Conservation (phyloP, 1,140 invertebrate genomes). For the Caligus rogercresseyi region DNA sequence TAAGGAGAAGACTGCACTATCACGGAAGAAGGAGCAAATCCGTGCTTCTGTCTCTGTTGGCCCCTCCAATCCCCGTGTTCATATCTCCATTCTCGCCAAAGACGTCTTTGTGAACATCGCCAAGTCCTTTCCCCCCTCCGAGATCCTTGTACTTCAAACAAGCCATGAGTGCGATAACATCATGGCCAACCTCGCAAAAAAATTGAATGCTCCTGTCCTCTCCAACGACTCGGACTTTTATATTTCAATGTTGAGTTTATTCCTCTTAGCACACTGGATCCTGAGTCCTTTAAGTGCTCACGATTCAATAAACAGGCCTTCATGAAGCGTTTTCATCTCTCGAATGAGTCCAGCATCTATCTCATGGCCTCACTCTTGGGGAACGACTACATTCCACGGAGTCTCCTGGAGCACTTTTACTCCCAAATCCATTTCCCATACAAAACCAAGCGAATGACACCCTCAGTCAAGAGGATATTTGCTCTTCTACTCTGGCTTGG, state of each 20-base stretch:
- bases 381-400: neutral
- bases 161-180: neutral
- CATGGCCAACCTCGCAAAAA: neutral
- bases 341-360: neutral
- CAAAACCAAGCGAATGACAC: neutral
- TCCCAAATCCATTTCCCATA: neutral
- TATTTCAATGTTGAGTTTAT: constrained; percentile 5
- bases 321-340: neutral
- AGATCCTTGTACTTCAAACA: neutral
- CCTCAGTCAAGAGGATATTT: neutral
- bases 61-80: neutral
- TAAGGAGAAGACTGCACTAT: neutral
- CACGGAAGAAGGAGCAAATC: neutral
- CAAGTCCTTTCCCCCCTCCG: neutral
- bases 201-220: neutral
- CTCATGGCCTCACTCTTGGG: neutral
- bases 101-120: neutral
- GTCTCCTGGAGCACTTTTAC: neutral
- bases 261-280: neutral
- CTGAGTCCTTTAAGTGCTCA: neutral
- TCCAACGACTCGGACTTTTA: constrained; percentile 7
- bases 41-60: neutral
- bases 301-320: neutral
- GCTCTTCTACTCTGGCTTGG: neutral
- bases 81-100: neutral